phyloP scores from a whole-genome alignment of 1,140 invertebrate genomes.

The Delia radicum region DNA sequence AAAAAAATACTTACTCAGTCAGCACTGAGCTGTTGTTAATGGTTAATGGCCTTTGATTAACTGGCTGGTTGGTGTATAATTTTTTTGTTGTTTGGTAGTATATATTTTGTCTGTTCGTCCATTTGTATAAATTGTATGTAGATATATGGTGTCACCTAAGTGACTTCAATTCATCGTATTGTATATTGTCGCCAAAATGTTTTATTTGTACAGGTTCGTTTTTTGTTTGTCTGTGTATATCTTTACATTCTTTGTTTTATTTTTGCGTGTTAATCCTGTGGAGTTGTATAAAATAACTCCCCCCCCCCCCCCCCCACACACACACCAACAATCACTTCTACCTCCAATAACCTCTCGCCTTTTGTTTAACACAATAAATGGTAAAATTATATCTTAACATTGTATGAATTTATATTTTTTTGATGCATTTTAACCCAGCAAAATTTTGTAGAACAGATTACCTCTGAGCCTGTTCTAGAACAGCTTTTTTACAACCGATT shows the following conservation, averaged over 20 bases:
- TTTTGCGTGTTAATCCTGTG: conserved; percentile 3
- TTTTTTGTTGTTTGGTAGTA: not conserved
- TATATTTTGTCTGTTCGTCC: not conserved
- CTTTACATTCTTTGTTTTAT: not conserved
- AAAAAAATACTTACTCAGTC: not conserved
- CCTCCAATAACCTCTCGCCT: not conserved
- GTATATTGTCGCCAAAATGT: not conserved
- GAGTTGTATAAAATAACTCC: no score
- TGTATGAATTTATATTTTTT: not conserved
- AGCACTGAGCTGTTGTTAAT: not conserved
- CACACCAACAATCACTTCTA: not conserved
- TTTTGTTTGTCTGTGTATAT: not conserved
- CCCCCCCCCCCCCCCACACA: no score
- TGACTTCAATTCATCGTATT: not conserved
- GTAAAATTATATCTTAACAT: not conserved
- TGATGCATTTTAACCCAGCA: no score
- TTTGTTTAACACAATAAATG: not conserved
- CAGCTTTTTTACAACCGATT: no score
- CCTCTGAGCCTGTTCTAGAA: no score
- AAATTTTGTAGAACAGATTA: no score
- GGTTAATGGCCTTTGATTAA: conserved; percentile 23
- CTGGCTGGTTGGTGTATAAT: not conserved
- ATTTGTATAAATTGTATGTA: not conserved
- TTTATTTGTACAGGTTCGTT: not conserved
- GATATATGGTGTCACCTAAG: not conserved